phyloP scores from a whole-genome alignment of 2,797 vertebrate genomes.

The Mormyrus hasselquistii region DNA sequence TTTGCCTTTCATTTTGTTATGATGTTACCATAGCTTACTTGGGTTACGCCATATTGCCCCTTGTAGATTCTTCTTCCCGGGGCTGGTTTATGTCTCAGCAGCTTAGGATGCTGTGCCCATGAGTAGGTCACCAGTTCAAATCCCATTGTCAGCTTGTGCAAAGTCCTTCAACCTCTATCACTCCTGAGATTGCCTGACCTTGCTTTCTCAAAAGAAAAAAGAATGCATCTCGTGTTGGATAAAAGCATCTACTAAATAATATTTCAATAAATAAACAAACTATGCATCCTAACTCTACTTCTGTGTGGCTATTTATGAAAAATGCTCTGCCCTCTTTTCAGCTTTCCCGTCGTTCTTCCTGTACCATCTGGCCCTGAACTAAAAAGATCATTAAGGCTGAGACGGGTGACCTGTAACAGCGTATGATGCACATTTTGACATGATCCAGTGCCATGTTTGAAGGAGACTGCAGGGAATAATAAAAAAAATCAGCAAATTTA shows the following conservation, averaged over 20 bases:
- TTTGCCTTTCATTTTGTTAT: not conserved
- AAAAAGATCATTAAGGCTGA: not conserved
- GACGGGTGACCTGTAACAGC: not conserved
- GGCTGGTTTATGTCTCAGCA: not conserved
- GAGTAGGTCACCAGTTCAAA: not conserved
- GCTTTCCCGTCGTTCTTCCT: not conserved
- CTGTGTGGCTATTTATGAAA: not conserved
- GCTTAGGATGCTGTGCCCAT: not conserved
- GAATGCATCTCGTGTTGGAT: not conserved
- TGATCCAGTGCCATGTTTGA: not conserved
- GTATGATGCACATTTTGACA: not conserved
- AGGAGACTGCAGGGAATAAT: not conserved
- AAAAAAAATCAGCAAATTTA: not conserved
- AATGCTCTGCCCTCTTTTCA: not conserved
- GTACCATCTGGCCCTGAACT: not conserved
- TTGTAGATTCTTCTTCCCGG: not conserved
- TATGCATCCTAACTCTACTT: not conserved
- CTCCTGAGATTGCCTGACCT: not conserved
- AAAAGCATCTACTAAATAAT: not conserved
- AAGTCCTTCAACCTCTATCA: not conserved
- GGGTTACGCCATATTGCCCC: not conserved
- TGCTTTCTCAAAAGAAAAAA: not conserved
- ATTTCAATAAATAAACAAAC: not conserved
- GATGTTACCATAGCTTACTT: not conserved
- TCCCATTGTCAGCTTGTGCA: not conserved